Base-by-base conservation (phyloP, 1,140 invertebrate species). In the Pollicipes pollicipes region DNA sequence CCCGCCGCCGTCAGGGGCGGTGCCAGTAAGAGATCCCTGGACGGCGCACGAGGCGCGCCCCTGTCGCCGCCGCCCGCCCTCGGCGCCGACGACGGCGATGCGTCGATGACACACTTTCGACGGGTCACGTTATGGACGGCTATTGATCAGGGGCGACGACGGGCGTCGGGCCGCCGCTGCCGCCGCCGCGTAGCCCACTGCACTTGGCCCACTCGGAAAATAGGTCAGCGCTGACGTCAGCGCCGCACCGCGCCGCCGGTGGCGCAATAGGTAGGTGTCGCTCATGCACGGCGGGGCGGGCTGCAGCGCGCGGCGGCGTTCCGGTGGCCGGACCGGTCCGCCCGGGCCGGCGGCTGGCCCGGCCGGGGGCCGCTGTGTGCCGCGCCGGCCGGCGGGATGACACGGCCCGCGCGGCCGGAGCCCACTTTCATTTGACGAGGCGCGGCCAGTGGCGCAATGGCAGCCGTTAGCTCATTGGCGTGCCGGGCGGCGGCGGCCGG, bases 131-230 rank as follows among this genome's bases (percentile, higher is more conserved):
- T 58, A 58, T 58, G 45, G 13, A 21, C 6, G 45, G 45, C 45
- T 58, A 58, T 58, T 58, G 45, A 58, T 58, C 45, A 58, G 45
- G n/a, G n/a, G n/a, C n/a, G n/a, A n/a, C n/a, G n/a, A n/a, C n/a
- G n/a, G n/a, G n/a, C n/a, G n/a, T n/a, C 17, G 45, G 8, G 10
- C 45, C 17, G 45, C 2, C 45, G 45, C 10, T 58, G 45, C 6
- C 45, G 45, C 10, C 45, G 45, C 45, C 10, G 13, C 45, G 2
- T 58, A 58, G 24, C 45, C 45, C 45, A 58, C 45, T 58, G 45
- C 45, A 58, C 45, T 58, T 58, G 45, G 45, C 45, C 45, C 45
- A 58, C 45, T 58, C 45, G 45, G 45, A 58, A 58, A 58, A 58
- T 58, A 24, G 45, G 45, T 58, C 45, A 58, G 45, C 17, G 6